Conservation (phyloP, 2,888 invertebrate genomes). For the Cinara cedri region DNA sequence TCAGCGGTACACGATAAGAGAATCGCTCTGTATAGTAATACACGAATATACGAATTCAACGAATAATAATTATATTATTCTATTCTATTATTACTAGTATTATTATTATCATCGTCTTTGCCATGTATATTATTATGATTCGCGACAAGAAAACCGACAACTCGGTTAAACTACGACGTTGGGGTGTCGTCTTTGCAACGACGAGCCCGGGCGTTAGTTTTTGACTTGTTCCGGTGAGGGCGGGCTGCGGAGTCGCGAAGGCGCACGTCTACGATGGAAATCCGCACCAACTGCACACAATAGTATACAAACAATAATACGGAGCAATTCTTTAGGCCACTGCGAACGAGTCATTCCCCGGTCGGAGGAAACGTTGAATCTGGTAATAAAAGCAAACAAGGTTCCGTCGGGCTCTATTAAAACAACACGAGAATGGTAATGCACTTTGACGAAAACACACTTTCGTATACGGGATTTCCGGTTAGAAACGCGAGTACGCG, state of each 20-base stretch:
- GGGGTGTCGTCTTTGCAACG: background rate
- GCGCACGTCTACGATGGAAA: background rate
- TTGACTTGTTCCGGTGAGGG: background rate
- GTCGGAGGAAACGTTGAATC: slow-evolving; percentile 25
- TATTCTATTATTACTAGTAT: too few relatives aligned
- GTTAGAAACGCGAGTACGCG: background rate
- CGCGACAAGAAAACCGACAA: too few relatives aligned
- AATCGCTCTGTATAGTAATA: too few relatives aligned
- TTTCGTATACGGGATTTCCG: slow-evolving; percentile 6
- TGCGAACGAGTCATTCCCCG: slow-evolving; percentile 13
- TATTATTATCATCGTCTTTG: too few relatives aligned
- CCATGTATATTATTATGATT: too few relatives aligned
- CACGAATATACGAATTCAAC: too few relatives aligned
- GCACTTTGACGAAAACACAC: slow-evolving; percentile 14
- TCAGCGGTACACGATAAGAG: too few relatives aligned
- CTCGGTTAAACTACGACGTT: too few relatives aligned
- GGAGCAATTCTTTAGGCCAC: background rate
- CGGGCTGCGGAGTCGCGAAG: background rate
- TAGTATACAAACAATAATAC: slow-evolving; percentile 23
- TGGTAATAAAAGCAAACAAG: slow-evolving; percentile 36
- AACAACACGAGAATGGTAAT: slow-evolving; percentile 10
- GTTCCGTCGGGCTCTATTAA: background rate
- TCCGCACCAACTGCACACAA: background rate
- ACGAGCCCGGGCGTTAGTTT: background rate
- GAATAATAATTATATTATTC: too few relatives aligned